Percentiles rank a stretch among this genome's conserved stretches.
Conservation (phyloP, 1,140 invertebrate species). For the Leguminivora glycinivorella region DNA sequence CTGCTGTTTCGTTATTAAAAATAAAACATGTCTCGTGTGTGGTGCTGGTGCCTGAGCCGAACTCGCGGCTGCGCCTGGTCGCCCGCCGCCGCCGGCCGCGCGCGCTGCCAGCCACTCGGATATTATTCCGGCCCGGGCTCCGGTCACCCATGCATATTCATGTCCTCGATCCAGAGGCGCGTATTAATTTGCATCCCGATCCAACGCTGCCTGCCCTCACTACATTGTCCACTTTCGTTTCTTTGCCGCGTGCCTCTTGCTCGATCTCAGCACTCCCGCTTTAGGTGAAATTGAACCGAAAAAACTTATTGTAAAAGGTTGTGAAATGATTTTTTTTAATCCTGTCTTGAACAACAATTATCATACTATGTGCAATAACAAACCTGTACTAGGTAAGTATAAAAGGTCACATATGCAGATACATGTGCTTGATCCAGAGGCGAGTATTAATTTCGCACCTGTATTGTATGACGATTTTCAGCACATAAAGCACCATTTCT, state of each 20-base stretch:
- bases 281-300: constrained; percentile 42
- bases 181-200: constrained; percentile 77
- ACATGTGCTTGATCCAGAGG: too few species aligned
- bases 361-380: too few species aligned
- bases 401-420: too few species aligned
- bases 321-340: too few species aligned
- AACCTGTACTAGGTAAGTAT: too few species aligned
- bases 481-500: too few species aligned
- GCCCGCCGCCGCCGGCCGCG: constrained; percentile 7
- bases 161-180: constrained; percentile 58
- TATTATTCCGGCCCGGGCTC: constrained; percentile 62
- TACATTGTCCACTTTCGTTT: constrained; percentile 67
- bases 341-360: too few species aligned
- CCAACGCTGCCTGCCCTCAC: constrained; percentile 52
- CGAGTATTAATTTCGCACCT: too few species aligned
- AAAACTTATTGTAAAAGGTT: background rate
- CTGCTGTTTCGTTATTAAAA: too few species aligned
- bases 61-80: background rate
- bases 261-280: constrained; percentile 40
- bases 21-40: background rate
- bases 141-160: constrained; percentile 70
- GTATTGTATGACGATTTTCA: too few species aligned
- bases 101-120: constrained; percentile 41
- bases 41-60: background rate
- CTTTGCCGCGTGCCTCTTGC: constrained; percentile 48